Evolutionary conservation across 2,113 vertebrate species (phyloP).

Genomic region (Craseonycteris thonglongyai): DNA sequence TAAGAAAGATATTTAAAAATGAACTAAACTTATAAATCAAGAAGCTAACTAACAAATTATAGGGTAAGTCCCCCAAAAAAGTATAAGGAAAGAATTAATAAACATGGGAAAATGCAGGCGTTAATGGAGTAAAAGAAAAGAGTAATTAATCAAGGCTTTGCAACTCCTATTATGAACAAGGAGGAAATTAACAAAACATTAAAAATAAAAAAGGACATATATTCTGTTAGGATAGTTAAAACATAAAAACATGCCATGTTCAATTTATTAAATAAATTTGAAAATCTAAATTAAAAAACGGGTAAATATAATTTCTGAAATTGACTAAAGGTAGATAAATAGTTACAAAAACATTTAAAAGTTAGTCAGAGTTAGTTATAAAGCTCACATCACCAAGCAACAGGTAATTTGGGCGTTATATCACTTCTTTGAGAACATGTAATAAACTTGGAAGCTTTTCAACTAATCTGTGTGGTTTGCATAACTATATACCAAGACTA

Average conservation of each 20-base stretch:
- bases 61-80: background rate
- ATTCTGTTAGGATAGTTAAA: background rate
- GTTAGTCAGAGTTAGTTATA: background rate
- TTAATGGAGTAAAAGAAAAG: background rate
- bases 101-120: background rate
- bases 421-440: background rate
- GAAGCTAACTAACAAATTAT: background rate
- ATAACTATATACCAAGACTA: background rate
- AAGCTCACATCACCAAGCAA: background rate
- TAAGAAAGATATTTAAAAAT: background rate
- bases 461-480: background rate
- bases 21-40: background rate
- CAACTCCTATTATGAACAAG: background rate
- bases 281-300: slow-evolving; percentile 9
- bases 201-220: background rate
- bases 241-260: background rate
- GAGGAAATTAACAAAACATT: background rate
- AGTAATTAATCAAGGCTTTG: background rate
- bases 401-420: background rate
- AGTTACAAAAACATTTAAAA: slow-evolving; percentile 21
- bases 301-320: slow-evolving; percentile 32
- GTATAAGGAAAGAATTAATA: background rate
- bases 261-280: slow-evolving; percentile 29
- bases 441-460: background rate
- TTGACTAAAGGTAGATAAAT: background rate